These are phyloP conservation scores for Leptodirus hochenwartii DNA, from an alignment of 2,888 invertebrate species.

Conservation along the genomic window DNA sequence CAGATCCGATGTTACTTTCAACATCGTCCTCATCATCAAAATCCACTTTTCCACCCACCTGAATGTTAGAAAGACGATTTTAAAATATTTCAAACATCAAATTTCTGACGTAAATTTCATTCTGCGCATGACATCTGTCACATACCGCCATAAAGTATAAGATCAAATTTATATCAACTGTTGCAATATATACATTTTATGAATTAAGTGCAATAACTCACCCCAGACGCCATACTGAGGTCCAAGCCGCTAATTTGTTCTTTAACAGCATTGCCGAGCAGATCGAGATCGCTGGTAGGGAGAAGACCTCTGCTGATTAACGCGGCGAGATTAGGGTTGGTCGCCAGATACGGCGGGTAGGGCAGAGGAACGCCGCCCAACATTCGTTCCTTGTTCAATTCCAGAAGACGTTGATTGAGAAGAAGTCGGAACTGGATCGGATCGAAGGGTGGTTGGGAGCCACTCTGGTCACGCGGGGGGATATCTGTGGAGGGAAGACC, in stretches of 20 bases:
- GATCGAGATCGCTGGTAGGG: constrained; percentile 38
- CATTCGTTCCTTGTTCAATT: constrained; percentile 71
- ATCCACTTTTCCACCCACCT: constrained; percentile 62
- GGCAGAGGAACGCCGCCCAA: constrained; percentile 57
- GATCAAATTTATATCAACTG: too few species aligned
- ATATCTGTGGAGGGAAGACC: constrained; percentile 39
- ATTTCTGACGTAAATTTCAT: too few species aligned
- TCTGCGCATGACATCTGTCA: too few species aligned
- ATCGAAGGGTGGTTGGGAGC: constrained; percentile 58
- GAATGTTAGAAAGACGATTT: too few species aligned
- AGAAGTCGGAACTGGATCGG: constrained; percentile 81
- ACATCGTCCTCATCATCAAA: constrained; percentile 67
- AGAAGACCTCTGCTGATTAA: constrained; percentile 49
- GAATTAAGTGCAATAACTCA: too few species aligned
- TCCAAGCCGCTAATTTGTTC: constrained; percentile 76
- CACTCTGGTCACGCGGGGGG: constrained; percentile 54
- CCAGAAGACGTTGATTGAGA: constrained; percentile 73
- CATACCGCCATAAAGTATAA: too few species aligned
- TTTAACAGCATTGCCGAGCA: constrained; percentile 40
- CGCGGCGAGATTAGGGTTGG: constrained; percentile 58
- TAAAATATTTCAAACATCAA: too few species aligned
- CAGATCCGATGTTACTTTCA: constrained; percentile 57
- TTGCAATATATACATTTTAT: too few species aligned
- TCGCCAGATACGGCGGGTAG: constrained; percentile 61
- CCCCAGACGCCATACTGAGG: constrained; percentile 77